Conservation (phyloP, 2,113 vertebrate species). For the Neomonachus schauinslandi region DNA sequence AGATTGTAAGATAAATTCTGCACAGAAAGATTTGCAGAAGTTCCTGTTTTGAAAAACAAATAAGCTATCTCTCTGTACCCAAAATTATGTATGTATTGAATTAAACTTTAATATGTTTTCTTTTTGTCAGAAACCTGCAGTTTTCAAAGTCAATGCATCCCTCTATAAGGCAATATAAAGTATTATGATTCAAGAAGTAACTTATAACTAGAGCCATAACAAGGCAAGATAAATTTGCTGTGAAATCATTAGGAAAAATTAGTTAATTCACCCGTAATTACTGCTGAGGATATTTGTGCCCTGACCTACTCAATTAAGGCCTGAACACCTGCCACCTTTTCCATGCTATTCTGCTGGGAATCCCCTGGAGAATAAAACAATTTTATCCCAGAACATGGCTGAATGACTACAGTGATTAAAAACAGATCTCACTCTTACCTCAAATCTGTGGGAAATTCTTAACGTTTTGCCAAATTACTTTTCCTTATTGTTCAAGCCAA, state of each 20-base stretch:
- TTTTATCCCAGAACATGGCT: background rate
- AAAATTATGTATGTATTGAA: background rate
- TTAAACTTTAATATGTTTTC: background rate
- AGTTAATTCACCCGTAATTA: conserved; percentile 54
- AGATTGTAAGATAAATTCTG: background rate
- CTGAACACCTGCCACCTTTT: conserved; percentile 16
- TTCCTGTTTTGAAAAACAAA: background rate
- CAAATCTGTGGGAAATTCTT: background rate
- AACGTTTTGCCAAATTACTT: background rate
- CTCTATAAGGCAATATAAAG: background rate
- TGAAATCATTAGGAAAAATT: conserved; percentile 55
- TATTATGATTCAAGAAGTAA: background rate
- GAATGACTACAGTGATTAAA: conserved; percentile 16
- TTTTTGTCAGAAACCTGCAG: background rate
- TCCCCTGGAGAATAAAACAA: background rate
- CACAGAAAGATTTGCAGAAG: background rate
- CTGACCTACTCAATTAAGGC: background rate
- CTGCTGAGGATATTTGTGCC: background rate
- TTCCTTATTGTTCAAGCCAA: background rate
- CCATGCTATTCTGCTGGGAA: background rate
- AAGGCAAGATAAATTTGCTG: conserved; percentile 22
- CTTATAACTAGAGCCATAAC: background rate
- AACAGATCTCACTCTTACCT: background rate
- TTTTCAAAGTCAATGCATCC: background rate
- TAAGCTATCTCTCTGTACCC: background rate